These are phyloP conservation scores for Microchrysa polita DNA, from an alignment of 2,888 invertebrate genomes.

Conservation along the genomic window DNA sequence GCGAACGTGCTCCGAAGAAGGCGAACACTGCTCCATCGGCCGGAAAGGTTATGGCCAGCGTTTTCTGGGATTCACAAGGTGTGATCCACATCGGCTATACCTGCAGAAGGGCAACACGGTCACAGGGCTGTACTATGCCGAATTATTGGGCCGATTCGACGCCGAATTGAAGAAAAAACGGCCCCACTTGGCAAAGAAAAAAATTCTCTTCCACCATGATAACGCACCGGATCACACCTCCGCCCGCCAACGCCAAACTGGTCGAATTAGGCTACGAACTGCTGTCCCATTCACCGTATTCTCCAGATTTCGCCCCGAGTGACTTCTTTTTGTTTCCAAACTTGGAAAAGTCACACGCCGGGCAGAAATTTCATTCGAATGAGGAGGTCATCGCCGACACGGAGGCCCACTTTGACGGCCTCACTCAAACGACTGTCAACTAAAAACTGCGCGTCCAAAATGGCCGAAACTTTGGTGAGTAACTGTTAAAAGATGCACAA, in stretches of 20 bases:
- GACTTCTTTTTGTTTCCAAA: slow-evolving; percentile 43
- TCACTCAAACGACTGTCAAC: slow-evolving; percentile 1
- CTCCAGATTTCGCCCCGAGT: slow-evolving; percentile 37
- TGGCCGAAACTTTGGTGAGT: too few species aligned
- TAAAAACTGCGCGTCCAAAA: too few species aligned
- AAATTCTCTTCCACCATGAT: slow-evolving; percentile 35
- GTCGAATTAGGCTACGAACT: slow-evolving; percentile 38
- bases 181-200: slow-evolving; percentile 34
- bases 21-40: slow-evolving; percentile 17
- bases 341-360: slow-evolving; percentile 34
- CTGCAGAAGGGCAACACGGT: slow-evolving; percentile 15
- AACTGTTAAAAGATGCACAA: too few species aligned
- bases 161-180: slow-evolving; percentile 22
- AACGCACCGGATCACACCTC: slow-evolving; percentile 35
- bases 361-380: slow-evolving; percentile 33
- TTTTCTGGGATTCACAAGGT: slow-evolving; percentile 28
- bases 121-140: slow-evolving; percentile 27
- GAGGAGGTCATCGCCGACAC: slow-evolving; percentile 34
- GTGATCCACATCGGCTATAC: slow-evolving; percentile 28
- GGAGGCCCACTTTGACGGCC: slow-evolving; percentile 17
- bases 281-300: slow-evolving; percentile 30
- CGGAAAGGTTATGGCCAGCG: slow-evolving; percentile 19
- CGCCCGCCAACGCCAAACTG: slow-evolving; percentile 27
- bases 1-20: slow-evolving; percentile 23
- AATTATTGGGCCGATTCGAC: slow-evolving; percentile 33